Evolutionary conservation across 2,113 vertebrate genomes (phyloP), one percentile per base, ranked within the genome.

Genomic region (Mastomys coucha): DNA sequence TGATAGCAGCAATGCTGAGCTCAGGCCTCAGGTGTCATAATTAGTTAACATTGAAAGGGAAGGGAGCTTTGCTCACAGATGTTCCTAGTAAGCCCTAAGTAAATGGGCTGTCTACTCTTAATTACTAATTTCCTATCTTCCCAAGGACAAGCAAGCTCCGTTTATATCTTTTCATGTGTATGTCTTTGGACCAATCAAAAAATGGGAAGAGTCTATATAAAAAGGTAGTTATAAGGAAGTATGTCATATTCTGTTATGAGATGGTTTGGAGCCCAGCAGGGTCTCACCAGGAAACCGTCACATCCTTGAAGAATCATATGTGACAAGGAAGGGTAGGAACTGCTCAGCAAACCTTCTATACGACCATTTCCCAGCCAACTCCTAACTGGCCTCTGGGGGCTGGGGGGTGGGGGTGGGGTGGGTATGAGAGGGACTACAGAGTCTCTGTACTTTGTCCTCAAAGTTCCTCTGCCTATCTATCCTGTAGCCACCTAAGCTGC

Each of bases 401-500:
- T 65, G 10, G 65, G 65, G 58, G 19, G 4, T n/a, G n/a, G n/a
- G n/a, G 72, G 72, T 17, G 19, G n/a, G 31, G 0, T 33, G 7
- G n/a, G n/a, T n/a, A n/a, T n/a, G n/a, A n/a, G 53, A 12, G 36
- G 73, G 65, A 31, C 0, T 1, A 42, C 42, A 4, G 17, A 19
- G 36, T 16, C 49, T 91, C 75, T 24, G 16, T 0, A 69, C 28
- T 49, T 33, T 12, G 4, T 33, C 33, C 60, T 87, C n/a, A n/a
- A 7, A 0, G 51, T 24, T 4, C 28, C 90, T 20, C 91, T 22
- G 31, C 31, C 42, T 7, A 3, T 45, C 13, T 26, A 4, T 11
- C 65, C 1, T 17, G 3, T 0, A 4, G 14, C n/a, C 60, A 28
- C 24, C 24, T 0, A 3, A n/a, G 12, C 10, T 4, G 4, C 8